Conservation (phyloP, 1,140 invertebrate species). For the Pissodes strobi region DNA sequence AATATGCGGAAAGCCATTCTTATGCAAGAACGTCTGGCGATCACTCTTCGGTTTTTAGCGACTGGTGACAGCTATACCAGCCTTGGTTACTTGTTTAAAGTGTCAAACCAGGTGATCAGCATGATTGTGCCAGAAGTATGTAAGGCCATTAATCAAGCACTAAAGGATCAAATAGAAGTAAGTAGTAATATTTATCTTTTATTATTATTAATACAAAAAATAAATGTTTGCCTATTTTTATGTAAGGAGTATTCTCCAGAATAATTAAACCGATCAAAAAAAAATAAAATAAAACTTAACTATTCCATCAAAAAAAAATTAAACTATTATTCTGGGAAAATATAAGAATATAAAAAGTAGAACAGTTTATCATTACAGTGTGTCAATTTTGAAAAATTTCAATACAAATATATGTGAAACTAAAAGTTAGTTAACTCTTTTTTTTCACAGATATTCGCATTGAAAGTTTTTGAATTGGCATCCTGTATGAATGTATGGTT, state of each 20-base stretch:
- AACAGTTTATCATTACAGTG: no score
- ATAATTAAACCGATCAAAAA: neutral
- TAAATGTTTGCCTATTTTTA: neutral
- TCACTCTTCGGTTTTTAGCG: constrained; percentile 47
- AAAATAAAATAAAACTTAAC: neutral
- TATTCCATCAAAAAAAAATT: neutral
- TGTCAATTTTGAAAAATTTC: no score
- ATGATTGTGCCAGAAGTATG: constrained; percentile 22
- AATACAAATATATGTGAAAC: no score
- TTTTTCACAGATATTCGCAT: no score
- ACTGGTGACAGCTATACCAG: constrained; percentile 39
- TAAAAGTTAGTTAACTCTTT: no score
- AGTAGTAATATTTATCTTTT: constrained; percentile 4
- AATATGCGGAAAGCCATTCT: constrained; percentile 17
- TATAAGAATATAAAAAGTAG: no score
- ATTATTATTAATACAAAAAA: neutral
- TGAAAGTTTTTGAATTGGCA: no score
- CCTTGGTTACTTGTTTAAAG: constrained; percentile 12
- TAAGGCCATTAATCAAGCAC: constrained; percentile 15
- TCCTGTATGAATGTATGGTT: no score
- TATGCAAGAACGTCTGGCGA: constrained; percentile 29
- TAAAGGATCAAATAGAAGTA: constrained; percentile 21
- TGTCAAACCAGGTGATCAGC: constrained; percentile 15
- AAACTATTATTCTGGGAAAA: no score
- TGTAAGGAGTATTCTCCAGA: no score